These are phyloP conservation scores for Aproaerema taeniolella DNA, from an alignment of 2,888 invertebrate genomes.

Conservation along the genomic window DNA sequence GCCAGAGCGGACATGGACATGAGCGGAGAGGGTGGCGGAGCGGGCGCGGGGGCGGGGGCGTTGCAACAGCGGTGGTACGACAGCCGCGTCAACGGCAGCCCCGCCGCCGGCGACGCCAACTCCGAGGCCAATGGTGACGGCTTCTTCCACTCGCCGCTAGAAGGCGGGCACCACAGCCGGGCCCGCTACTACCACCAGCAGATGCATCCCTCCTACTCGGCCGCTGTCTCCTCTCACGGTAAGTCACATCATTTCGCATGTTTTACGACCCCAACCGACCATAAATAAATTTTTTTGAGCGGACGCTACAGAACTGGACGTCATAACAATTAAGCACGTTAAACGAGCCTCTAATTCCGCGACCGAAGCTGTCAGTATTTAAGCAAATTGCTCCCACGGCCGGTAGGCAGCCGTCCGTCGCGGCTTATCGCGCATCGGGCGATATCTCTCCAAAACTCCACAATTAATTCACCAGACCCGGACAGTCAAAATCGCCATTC, in stretches of 20 bases:
- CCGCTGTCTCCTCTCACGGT: slow-evolving; percentile 75
- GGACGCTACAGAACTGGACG: slow-evolving; percentile 26
- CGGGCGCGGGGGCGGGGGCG: slow-evolving; percentile 57
- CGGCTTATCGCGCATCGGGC: slow-evolving; percentile 63
- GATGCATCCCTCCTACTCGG: slow-evolving; percentile 75
- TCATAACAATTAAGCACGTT: slow-evolving; percentile 51
- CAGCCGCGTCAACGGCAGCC: slow-evolving; percentile 74
- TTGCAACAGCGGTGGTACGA: slow-evolving; percentile 77
- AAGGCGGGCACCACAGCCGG: slow-evolving; percentile 73
- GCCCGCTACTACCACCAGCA: slow-evolving; percentile 77
- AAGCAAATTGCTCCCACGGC: slow-evolving; percentile 53
- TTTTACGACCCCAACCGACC: slow-evolving; percentile 1
- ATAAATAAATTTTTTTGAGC: slow-evolving; percentile 8
- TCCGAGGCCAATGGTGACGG: slow-evolving; percentile 72
- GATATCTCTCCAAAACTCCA: slow-evolving; percentile 66
- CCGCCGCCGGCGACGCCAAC: slow-evolving; percentile 64
- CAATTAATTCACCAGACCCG: slow-evolving; percentile 67
- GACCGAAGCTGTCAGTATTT: slow-evolving; percentile 49
- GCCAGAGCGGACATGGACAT: slow-evolving; percentile 69
- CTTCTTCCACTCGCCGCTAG: slow-evolving; percentile 76
- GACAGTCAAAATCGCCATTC: slow-evolving; percentile 74
- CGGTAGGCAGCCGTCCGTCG: slow-evolving; percentile 45
- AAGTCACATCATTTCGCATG: slow-evolving; percentile 26
- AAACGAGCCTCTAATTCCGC: slow-evolving; percentile 38
- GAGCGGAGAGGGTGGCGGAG: slow-evolving; percentile 63